A percentile compares a stretch with the other conserved stretches of the same genome.
Conservation (phyloP, 2,113 vertebrate genomes). For the Paralichthys olivaceus region DNA sequence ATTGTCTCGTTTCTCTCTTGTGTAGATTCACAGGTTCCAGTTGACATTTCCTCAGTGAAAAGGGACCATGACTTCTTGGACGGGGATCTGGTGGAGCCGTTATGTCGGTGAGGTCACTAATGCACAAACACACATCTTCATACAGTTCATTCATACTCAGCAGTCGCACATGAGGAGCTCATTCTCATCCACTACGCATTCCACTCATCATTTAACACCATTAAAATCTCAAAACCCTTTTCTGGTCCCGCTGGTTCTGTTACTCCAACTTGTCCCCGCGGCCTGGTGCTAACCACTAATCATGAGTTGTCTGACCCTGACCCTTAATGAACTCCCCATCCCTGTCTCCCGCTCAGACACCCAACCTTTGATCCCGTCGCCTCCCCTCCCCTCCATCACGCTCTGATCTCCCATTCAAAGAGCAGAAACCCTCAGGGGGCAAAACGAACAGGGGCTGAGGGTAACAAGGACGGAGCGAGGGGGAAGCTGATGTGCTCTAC, state of each 20-base stretch:
- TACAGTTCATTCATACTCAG: not conserved
- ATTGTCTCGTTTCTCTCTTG: not conserved
- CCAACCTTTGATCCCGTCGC: slow-evolving; percentile 63
- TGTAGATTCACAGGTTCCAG: slow-evolving; percentile 94
- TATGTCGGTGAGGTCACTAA: slow-evolving; percentile 89
- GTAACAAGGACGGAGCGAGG: slow-evolving; percentile 32
- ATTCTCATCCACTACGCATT: not conserved
- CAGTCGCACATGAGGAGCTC: not conserved
- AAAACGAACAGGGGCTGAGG: slow-evolving; percentile 9
- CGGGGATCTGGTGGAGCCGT: slow-evolving; percentile 96
- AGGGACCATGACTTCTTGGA: slow-evolving; percentile 98
- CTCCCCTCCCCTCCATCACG: slow-evolving; percentile 43
- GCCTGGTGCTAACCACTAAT: slow-evolving; percentile 47
- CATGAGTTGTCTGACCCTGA: slow-evolving; percentile 57
- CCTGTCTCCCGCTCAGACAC: slow-evolving; percentile 43
- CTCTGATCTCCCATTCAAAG: slow-evolving; percentile 74
- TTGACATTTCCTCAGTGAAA: slow-evolving; percentile 94
- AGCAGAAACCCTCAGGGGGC: slow-evolving; percentile 60
- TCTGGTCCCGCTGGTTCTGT: not conserved
- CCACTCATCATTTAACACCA: not conserved
- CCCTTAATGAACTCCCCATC: slow-evolving; percentile 65
- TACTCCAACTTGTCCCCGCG: slow-evolving; percentile 14
- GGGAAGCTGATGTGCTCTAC: slow-evolving; percentile 26
- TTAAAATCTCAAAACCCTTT: slow-evolving; percentile 4
- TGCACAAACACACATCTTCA: not conserved